Evolutionary conservation across 1,140 invertebrate genomes (phyloP), one percentile per base, ranked within the genome.

Genomic region (Meloidogyne hapla): DNA sequence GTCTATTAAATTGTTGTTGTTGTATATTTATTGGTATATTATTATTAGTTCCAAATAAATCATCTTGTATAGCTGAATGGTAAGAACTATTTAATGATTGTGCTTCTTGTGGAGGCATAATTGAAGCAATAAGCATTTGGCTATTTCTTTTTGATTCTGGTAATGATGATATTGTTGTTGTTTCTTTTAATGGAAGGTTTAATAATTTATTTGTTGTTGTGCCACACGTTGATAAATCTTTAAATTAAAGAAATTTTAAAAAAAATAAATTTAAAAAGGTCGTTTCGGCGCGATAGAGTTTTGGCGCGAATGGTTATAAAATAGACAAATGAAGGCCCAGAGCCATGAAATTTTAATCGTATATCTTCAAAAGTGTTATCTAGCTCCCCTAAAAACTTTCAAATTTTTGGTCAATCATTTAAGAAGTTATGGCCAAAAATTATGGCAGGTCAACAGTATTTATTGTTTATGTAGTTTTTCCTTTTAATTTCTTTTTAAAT

Each of bases 41-140:
- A n/a, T 42, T 3, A 48, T 15, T 56, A 56, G n/a, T 56, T 56
- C 8, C 48, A 56, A 56, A 48, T 48, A 48, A 56, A 56, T 56
- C 18, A 56, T 56, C 48, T 56, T 38, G 40, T 10, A 61, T 73
- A 40, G 70, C 70, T 12, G 70, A 61, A 38, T 73, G 70, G 48
- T 63, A 73, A 4, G 70, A 73, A 61, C 56, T 38, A 64, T 38
- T 62, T 38, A 73, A 33, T 38, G 70, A 62, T 28, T 73, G 70
- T 28, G 25, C 18, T 56, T 38, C 70, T 33, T 63, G 56, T 56
- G 23, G 23, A 23, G 42, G 56, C 70, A 33, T 23, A 26, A 18
- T 33, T 9, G 56, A 40, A n/a, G 38, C 28, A 28, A 61, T 28
- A 45, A 72, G 13, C 70, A 72, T 64, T n/a, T 62, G 70, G 45